Base-by-base conservation (phyloP, 1,140 invertebrate species). In the Drosophila virilis region DNA sequence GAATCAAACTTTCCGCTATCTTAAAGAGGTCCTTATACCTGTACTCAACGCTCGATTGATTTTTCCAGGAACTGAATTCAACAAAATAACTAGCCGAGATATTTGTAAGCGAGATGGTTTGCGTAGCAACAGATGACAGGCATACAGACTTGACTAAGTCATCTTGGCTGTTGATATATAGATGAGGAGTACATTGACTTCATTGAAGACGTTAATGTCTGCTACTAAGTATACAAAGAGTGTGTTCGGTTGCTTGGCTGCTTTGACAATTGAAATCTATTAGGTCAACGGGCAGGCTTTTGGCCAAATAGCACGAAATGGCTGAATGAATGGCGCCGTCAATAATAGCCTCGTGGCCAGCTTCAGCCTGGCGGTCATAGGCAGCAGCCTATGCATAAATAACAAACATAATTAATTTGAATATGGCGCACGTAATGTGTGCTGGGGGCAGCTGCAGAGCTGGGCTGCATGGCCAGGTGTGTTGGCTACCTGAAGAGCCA, bases 401-500 rank as follows among this genome's bases (percentile, higher is more conserved):
- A 86, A 80, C 84, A 89, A 88, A 89, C 84, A 89, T 89, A 88
- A 88, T 88, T 88, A 88, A 88, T 88, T 88, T 77, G 83, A 84
- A 89, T 88, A 81, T 88, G 72, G 59, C 28, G 72, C 52, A 74
- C 71, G 71, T 74, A 74, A 74, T 69, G 58, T 28, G 9, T 43
- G 32, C 1, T 4, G 10, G 10, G 17, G 55, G 37, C 10, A 22
- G 38, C 15, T 15, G 43, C 1, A 1, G 6, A 13, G 7, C 13
- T 17, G 7, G 42, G 8, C 12, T 33, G n/a, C 22, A 4, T 4
- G 22, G 8, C 22, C 37, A 42, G 42, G 57, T 59, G 40, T 8
- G 8, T 9, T 33, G 55, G 42, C 42, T 46, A 61, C 45, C 15
- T 32, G 8, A 4, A 8, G 9, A 45, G 46, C 32, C 52, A 17